Base-by-base conservation (phyloP, 2,113 vertebrate species). In the Toxotes jaculatrix region DNA sequence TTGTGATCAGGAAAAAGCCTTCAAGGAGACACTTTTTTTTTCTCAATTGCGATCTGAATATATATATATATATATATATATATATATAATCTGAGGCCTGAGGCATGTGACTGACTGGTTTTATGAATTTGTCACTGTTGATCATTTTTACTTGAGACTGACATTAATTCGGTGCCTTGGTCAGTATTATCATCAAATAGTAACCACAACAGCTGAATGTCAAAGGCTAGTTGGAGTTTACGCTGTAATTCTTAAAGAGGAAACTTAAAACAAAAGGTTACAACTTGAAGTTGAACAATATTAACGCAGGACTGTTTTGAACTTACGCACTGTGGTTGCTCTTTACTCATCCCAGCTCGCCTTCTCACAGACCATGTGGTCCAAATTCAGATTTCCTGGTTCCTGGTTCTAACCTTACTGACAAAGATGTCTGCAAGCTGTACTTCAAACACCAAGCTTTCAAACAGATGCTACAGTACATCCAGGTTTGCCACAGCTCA, bases 181-280 rank as follows among this genome's bases (percentile, higher is more conserved):
- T 51, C 63, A 67, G 60, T 43, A 42, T 67, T 38, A 49, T 49
- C 49, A 27, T 87, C 59, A 78, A 51, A 57, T 64, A 79, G 43
- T 67, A 61, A 73, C 23, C 3, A 6, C 13, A 6, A 69, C 17
- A 23, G 65, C 38, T 62, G 61, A 67, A 51, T 43, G 56, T 36
- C 27, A 21, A 36, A 36, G 27, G 27, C 27, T 27, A 27, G 27
- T 27, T 27, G 27, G 27, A 27, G 27, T 27, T 27, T 27, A 27
- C 27, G 27, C 27, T 27, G 27, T 27, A 27, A 27, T 27, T 1
- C 27, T 27, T 27, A 27, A 27, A 27, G 27, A 27, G 27, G 27
- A 27, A 27, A 27, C 27, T 27, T 27, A 27, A 27, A 27, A 27
- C 27, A 27, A 27, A 27, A 27, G 27, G 27, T 27, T 27, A 27